Evolutionary conservation across 1,140 invertebrate species (phyloP), one percentile per base, ranked within the genome.

Genomic region (Diorhabda carinulata): DNA sequence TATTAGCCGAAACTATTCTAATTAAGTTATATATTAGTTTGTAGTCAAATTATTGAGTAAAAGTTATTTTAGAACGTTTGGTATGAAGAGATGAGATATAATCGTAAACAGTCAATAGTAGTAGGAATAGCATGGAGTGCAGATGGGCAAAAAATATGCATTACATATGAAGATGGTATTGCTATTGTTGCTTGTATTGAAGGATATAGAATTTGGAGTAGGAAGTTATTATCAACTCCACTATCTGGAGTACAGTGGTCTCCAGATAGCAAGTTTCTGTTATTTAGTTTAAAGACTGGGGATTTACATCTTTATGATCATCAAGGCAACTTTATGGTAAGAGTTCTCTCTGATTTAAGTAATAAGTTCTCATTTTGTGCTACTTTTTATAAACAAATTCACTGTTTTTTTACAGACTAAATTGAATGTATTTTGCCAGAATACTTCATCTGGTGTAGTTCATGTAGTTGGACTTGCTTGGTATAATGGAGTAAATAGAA

Each of bases 41-140:
- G 25, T 25, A 25, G 25, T 44, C 43, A 40, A 43, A 43, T 43
- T 5, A 43, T 40, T 25, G 25, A 25, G 25, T 25, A 25, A 25
- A 25, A 25, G 25, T 1, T 25, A 25, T 65, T 68, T 68, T 69
- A 87, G 90, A 95, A 94, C 8, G 92, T 93, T 0, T 99, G 96
- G 97, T 98, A 96, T 82, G 96, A 99, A 83, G 97, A 99, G 83
- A 99, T 99, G 98, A 98, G 98, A 69, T 99, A 99, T 80, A 99
- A 99, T 81, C 86, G 97, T 60, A 98, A 99, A 77, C 98, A 98
- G 79, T 98, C 95, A 2, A 92, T 96, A 2, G 97, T 99, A 0
- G 90, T 89, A 74, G 93, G 95, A 66, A 97, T 99, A 93, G 88
- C 92, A 44, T 99, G 98, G 98, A 97, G 93, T 77, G 88, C 88